A percentile compares a stretch with the other conserved stretches of the same genome.
These are phyloP conservation scores for Cephalopterus ornatus DNA, from an alignment of 2,113 vertebrate species.

Conservation along the genomic window DNA sequence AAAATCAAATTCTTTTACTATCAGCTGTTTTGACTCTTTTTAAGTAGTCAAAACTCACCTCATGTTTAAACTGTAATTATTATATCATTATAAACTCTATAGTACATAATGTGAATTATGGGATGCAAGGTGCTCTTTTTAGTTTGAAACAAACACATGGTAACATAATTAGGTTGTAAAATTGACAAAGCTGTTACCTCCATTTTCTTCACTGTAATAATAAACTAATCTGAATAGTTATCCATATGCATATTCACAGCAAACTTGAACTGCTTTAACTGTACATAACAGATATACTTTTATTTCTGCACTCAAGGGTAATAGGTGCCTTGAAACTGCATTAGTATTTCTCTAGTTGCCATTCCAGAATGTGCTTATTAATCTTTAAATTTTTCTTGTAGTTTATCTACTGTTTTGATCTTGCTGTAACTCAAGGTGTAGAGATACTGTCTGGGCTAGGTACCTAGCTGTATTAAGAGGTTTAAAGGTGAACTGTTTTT, in stretches of 20 bases:
- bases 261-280: neutral
- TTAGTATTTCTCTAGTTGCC: neutral
- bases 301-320: neutral
- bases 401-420: neutral
- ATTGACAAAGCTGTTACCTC: neutral
- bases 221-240: neutral
- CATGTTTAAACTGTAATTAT: neutral
- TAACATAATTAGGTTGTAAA: neutral
- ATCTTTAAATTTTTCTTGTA: neutral
- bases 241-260: neutral
- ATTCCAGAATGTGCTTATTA: neutral
- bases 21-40: neutral
- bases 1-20: neutral
- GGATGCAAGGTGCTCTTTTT: neutral
- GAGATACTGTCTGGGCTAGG: neutral
- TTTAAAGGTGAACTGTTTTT: neutral
- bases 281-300: neutral
- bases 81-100: neutral
- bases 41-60: neutral
- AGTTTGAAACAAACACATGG: neutral
- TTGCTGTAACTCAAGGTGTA: neutral
- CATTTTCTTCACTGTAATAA: neutral
- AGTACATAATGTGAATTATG: neutral
- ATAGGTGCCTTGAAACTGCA: neutral
- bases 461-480: neutral